These are phyloP conservation scores for Hippoglossus stenolepis DNA, from an alignment of 2,113 vertebrate species.

Conservation along the genomic window DNA sequence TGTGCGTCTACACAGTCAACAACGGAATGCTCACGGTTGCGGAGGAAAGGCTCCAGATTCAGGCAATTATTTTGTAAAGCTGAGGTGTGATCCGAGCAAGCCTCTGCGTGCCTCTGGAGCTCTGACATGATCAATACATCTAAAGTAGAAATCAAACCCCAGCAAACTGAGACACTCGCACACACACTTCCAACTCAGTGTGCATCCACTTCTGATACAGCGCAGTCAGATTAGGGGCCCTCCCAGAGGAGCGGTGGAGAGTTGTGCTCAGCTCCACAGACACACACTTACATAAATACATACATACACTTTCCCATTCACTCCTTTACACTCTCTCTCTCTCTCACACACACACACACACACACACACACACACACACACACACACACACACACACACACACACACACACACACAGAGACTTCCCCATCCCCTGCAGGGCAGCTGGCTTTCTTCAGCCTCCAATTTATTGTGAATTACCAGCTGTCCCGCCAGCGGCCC, in stretches of 20 bases:
- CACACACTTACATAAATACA: conserved; percentile 15
- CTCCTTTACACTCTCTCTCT: background rate
- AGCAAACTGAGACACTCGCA: conserved; percentile 56
- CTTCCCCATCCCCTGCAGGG: conserved; percentile 31
- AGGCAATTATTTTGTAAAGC: conserved; percentile 61
- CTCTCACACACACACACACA: conserved; percentile 30
- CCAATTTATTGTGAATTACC: conserved; percentile 72
- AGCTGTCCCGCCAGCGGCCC: conserved; percentile 52
- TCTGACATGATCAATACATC: conserved; percentile 79
- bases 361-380: conserved; percentile 12
- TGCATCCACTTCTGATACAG: conserved; percentile 28
- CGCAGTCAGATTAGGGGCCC: conserved; percentile 16
- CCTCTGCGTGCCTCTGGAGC: conserved; percentile 57
- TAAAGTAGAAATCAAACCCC: conserved; percentile 76
- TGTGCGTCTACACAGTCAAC: background rate
- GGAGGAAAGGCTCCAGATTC: conserved; percentile 38
- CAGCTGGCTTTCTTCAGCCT: conserved; percentile 50
- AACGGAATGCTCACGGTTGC: background rate
- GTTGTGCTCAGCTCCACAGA: conserved; percentile 39
- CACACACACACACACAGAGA: conserved; percentile 16
- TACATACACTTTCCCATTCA: conserved; percentile 23
- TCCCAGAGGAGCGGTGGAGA: conserved; percentile 40
- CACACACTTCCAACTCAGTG: conserved; percentile 49
- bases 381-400: conserved; percentile 24
- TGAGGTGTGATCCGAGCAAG: conserved; percentile 61